Conservation (phyloP, 2,888 invertebrate genomes). For the Petrolisthes manimaculis region DNA sequence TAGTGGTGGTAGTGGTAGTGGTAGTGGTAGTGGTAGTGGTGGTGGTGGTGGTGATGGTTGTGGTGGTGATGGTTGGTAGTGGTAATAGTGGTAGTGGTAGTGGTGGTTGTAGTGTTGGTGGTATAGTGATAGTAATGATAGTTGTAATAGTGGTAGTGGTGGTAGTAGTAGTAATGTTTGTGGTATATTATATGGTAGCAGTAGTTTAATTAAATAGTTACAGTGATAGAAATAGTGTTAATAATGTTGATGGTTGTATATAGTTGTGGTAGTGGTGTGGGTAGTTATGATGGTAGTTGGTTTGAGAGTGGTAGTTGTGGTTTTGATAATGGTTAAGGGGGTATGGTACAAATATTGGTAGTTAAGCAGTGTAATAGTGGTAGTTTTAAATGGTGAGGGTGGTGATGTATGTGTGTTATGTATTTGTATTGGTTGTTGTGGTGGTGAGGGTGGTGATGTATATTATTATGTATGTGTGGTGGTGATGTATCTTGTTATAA, state of each 20-base stretch:
- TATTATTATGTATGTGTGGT: too few species aligned
- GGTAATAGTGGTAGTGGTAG: neutral
- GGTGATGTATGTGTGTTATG: too few species aligned
- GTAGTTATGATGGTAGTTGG: neutral
- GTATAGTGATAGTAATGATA: neutral
- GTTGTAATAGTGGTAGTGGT: constrained; percentile 9
- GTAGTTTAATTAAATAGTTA: neutral
- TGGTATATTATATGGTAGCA: neutral
- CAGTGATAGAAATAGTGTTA: neutral
- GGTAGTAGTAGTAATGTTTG: neutral
- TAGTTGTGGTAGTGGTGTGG: neutral
- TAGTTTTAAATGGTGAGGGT: neutral
- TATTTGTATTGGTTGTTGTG: neutral
- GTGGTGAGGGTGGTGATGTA: too few species aligned
- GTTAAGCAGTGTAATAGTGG: neutral
- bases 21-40: neutral
- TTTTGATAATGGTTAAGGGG: neutral
- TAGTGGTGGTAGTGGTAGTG: neutral
- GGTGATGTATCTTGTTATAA: too few species aligned
- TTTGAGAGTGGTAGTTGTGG: neutral
- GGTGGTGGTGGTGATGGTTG: neutral
- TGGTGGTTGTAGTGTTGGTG: constrained; percentile 10
- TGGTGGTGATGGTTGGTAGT: neutral
- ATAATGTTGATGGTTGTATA: neutral
- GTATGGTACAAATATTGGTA: neutral